These are phyloP conservation scores for Eulemur macaco DNA, from an alignment of 2,113 vertebrate species.

Conservation along the genomic window DNA sequence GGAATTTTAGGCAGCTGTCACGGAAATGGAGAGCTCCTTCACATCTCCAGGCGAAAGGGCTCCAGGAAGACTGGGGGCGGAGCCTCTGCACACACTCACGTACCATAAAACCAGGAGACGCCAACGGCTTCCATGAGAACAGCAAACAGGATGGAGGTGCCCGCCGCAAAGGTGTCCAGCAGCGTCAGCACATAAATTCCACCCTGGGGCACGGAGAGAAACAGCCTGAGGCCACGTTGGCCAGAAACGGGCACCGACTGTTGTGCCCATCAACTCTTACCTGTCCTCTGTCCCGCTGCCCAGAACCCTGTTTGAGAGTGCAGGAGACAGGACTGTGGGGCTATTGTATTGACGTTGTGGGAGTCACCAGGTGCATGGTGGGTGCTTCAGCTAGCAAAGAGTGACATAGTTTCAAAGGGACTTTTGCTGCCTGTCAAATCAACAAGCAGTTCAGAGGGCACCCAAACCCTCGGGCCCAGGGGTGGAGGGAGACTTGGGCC, in stretches of 20 bases:
- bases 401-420: not conserved
- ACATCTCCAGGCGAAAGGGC: not conserved
- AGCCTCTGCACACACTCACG: not conserved
- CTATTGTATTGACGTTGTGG: accelerated
- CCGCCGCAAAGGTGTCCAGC: constrained; percentile 97
- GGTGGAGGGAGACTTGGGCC: not conserved
- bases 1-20: not conserved
- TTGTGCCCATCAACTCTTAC: accelerated
- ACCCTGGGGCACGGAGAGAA: constrained; percentile 86
- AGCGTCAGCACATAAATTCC: constrained; percentile 97
- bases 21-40: not conserved
- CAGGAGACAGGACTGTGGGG: accelerated
- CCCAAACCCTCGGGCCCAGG: not conserved
- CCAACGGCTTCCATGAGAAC: constrained; percentile 98
- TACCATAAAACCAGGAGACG: constrained; percentile 99
- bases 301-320: not conserved
- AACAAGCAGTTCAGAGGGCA: not conserved
- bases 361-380: not conserved
- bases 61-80: accelerated
- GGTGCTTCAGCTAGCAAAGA: not conserved
- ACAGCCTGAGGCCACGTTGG: not conserved
- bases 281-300: not conserved
- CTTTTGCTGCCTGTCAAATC: not conserved
- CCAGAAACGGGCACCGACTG: not conserved
- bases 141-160: constrained; percentile 96